phyloP scores from a whole-genome alignment of 2,888 invertebrate species.

The Limnephilus marmoratus region DNA sequence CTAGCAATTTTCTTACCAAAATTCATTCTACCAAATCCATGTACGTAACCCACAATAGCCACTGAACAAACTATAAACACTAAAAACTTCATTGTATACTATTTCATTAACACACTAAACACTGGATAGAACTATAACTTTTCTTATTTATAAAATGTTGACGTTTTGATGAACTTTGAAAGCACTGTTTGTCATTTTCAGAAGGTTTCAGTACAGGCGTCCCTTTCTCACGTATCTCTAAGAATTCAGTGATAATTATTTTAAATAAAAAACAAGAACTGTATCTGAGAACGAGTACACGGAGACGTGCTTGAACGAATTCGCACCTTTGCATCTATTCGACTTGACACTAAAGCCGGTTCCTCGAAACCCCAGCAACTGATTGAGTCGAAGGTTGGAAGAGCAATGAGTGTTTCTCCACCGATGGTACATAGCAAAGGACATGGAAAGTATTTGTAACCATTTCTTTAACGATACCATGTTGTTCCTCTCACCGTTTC shows the following conservation, averaged over 20 bases:
- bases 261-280: background rate
- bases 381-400: slow-evolving; percentile 28
- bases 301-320: background rate
- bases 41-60: background rate
- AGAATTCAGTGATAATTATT: background rate
- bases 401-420: slow-evolving; percentile 43
- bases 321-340: background rate
- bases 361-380: background rate
- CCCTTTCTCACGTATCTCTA: background rate
- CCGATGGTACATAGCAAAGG: slow-evolving; percentile 28
- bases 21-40: background rate
- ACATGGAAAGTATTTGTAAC: slow-evolving; percentile 45
- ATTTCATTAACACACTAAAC: background rate
- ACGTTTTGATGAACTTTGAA: background rate
- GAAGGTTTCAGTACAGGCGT: background rate
- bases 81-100: background rate
- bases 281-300: background rate
- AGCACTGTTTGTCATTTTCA: background rate
- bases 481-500: slow-evolving; percentile 29
- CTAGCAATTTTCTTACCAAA: background rate
- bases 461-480: slow-evolving; percentile 15
- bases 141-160: background rate
- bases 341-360: background rate
- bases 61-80: background rate
- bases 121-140: background rate